Evolutionary conservation across 2,797 vertebrate species (phyloP).

Genomic region (Prionace glauca): DNA sequence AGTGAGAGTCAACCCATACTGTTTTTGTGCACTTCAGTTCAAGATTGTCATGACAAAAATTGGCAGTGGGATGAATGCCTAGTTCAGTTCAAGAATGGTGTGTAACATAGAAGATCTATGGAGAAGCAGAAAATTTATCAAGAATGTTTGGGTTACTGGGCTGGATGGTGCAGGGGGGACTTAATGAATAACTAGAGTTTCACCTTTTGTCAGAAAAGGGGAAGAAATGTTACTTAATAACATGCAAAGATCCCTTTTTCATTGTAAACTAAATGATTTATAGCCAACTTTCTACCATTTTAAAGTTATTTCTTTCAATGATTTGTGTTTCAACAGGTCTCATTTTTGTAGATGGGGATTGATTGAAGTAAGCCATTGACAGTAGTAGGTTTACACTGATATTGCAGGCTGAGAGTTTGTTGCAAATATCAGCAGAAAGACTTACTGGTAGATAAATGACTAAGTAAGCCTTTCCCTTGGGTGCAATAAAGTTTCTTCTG

Average conservation of each 20-base stretch:
- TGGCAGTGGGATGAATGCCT: not conserved
- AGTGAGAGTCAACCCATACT: not conserved
- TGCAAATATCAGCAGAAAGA: constrained; percentile 62
- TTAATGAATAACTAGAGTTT: not conserved
- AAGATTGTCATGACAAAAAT: not conserved
- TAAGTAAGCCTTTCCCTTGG: constrained; percentile 55
- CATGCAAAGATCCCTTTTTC: not conserved
- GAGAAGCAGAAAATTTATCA: not conserved
- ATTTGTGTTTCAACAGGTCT: constrained; percentile 58
- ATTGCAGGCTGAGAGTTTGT: constrained; percentile 50
- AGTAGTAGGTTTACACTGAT: constrained; percentile 55
- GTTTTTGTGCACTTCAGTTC: not conserved
- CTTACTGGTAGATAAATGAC: constrained; percentile 52
- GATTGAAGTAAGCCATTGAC: constrained; percentile 55
- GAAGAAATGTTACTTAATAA: not conserved
- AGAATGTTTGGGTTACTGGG: not conserved
- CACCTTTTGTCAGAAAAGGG: not conserved
- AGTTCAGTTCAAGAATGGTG: not conserved
- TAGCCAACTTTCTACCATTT: constrained; percentile 39
- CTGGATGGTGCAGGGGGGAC: not conserved
- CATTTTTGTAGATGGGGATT: constrained; percentile 51
- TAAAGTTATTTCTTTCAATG: constrained; percentile 50
- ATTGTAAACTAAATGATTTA: constrained; percentile 28
- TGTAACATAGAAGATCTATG: not conserved
- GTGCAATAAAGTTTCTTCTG: constrained; percentile 48